phyloP scores from a whole-genome alignment of 2,888 invertebrate species.

The Erynnis tages region DNA sequence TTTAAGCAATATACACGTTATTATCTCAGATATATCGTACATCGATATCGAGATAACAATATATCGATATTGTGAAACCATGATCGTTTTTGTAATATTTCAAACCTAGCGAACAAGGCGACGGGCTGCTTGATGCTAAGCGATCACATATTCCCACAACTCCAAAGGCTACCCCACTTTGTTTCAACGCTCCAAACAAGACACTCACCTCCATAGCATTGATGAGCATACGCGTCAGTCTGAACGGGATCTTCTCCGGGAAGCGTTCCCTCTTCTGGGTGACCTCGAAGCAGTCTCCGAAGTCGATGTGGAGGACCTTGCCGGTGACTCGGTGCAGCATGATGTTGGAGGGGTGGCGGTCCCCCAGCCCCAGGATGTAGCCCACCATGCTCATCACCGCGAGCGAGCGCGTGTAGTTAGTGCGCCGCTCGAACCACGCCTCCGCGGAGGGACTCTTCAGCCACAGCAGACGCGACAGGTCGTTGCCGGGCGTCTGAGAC shows the following conservation, averaged over 20 bases:
- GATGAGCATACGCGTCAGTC: conserved; percentile 98
- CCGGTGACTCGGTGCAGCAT: conserved; percentile 99
- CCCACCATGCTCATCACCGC: conserved; percentile 99
- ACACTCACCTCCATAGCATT: conserved; percentile 94
- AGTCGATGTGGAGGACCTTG: conserved; percentile 99
- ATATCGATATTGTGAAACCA: too few species aligned
- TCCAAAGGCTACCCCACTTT: too few species aligned
- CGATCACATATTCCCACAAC: too few species aligned
- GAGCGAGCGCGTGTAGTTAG: conserved; percentile 98
- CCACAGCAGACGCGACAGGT: conserved; percentile 96
- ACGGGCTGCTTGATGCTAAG: too few species aligned
- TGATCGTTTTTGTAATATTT: too few species aligned
- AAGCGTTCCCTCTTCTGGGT: conserved; percentile 99
- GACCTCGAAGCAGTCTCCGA: conserved; percentile 99
- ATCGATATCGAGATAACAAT: too few species aligned
- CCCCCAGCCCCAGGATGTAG: conserved; percentile 98
- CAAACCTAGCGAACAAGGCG: too few species aligned
- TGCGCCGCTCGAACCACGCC: conserved; percentile 99
- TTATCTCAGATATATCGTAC: too few species aligned
- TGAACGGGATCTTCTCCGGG: conserved; percentile 99
- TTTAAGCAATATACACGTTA: too few species aligned
- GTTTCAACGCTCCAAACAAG: too few species aligned
- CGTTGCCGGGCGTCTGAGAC: conserved; percentile 96
- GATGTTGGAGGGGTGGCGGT: conserved; percentile 99
- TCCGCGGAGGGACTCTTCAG: conserved; percentile 98